A percentile compares a stretch with the other conserved stretches of the same genome.
Evolutionary conservation across 2,113 vertebrate genomes (phyloP).

Genomic region (Pseudorhombus dupliciocellatus): DNA sequence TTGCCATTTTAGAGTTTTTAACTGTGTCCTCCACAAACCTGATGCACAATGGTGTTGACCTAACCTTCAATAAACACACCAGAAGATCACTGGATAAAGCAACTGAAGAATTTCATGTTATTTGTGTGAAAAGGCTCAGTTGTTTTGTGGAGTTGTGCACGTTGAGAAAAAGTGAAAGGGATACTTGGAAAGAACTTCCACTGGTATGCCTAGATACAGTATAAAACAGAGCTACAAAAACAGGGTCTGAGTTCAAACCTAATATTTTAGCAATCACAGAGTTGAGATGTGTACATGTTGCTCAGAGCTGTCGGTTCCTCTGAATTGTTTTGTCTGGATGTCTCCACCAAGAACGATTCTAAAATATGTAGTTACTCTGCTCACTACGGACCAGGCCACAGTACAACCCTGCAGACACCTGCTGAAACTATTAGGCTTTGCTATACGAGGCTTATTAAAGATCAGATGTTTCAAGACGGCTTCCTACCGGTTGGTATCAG

Average conservation of each 20-base stretch:
- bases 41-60: background rate
- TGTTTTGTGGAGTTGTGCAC: background rate
- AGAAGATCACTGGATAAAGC: background rate
- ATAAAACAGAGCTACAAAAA: conserved; percentile 11
- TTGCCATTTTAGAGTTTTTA: background rate
- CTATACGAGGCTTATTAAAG: background rate
- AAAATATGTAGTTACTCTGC: conserved; percentile 1
- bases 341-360: background rate
- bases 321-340: conserved; percentile 17
- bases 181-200: background rate
- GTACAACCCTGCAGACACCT: background rate
- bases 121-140: background rate
- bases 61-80: background rate
- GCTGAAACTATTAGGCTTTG: too few relatives aligned
- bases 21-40: background rate
- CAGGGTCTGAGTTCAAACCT: conserved; percentile 20
- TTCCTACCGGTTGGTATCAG: conserved; percentile 24
- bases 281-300: conserved; percentile 1
- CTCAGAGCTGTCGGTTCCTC: conserved; percentile 10
- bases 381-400: background rate
- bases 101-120: background rate
- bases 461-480: conserved; percentile 30
- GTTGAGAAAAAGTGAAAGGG: background rate
- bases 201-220: background rate
- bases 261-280: conserved; percentile 17